Base-by-base conservation (phyloP, 2,888 invertebrate genomes). In the Syrphus vitripennis region DNA sequence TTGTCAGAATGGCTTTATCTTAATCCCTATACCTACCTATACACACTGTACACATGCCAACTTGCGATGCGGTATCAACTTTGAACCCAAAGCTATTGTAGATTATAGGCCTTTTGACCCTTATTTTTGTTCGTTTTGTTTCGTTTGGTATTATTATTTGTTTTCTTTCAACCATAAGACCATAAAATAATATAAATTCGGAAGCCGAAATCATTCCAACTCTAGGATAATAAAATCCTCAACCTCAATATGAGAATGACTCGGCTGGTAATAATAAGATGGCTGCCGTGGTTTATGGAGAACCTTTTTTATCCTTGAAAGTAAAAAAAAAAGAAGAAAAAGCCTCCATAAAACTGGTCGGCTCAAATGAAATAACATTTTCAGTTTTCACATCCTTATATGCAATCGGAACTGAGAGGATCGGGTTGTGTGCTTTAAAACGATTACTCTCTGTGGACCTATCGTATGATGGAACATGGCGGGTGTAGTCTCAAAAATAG, bases 331-430 rank as follows among this genome's bases (percentile, higher is more conserved):
- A n/a, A n/a, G n/a, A n/a, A 45, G 5, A 40, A 45, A 79, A 74
- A 21, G 34, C 40, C 55, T 70, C 42, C 63, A 74, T 75, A 75
- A 83, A 83, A 63, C 26, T 31, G 50, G 50, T 65, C 70, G 63
- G 59, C 3, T n/a, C 59, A 34, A 40, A 67, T 61, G 72, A 67
- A 69, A 59, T 72, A 80, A 80, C 40, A 80, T 80, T 70, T 57
- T 55, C 75, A 65, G 75, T 80, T 70, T 57, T 55, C 75, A 65
- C 65, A 80, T 83, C 45, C 70, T 42, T 70, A 74, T 70, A 74
- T 65, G 40, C 14, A 19, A 45, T 26, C 48, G 6, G 53, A 4
- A 40, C 7, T n/a, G n/a, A n/a, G n/a, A 42, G 31, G 12, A 16
- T 12, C 1, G 21, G 70, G 3, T 31, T 37, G 48, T 65, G 24